Conservation (phyloP, 1,140 invertebrate species). For the Geopemphigus sp. region DNA sequence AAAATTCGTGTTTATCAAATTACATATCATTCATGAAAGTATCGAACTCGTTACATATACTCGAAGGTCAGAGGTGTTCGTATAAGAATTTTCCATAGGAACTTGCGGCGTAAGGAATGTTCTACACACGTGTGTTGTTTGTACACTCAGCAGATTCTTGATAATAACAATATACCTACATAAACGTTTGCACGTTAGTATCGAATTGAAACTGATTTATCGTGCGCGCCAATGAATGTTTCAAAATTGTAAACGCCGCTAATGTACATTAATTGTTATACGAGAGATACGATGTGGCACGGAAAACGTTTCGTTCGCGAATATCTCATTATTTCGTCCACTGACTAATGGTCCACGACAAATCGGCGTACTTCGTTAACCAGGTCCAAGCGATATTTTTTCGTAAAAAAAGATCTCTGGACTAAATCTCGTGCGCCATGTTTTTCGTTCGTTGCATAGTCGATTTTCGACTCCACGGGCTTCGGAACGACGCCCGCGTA, state of each 20-base stretch:
- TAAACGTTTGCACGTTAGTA: not conserved
- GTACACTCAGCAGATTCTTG: conserved; percentile 13
- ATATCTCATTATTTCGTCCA: not conserved
- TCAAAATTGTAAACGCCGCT: not conserved
- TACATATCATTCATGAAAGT: conserved; percentile 17
- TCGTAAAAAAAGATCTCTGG: not conserved
- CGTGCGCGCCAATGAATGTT: not conserved
- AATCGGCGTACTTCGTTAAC: not conserved
- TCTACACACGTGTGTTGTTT: not conserved
- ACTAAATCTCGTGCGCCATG: not conserved
- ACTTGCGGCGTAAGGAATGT: not conserved
- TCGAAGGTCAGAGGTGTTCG: conserved; percentile 13
- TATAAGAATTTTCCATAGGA: not conserved
- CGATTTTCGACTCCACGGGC: not conserved
- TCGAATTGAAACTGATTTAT: not conserved
- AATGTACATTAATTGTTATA: not conserved
- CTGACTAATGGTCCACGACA: conserved; percentile 15
- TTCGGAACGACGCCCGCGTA: not conserved
- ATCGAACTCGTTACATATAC: conserved; percentile 18
- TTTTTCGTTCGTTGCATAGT: not conserved
- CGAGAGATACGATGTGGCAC: not conserved
- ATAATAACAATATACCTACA: not conserved
- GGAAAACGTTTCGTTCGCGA: not conserved
- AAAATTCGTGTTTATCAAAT: conserved; percentile 1
- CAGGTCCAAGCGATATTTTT: not conserved